A percentile compares a stretch with the other conserved stretches of the same genome.
Evolutionary conservation across 2,113 vertebrate genomes (phyloP).

Genomic region (Heteronetta atricapilla): DNA sequence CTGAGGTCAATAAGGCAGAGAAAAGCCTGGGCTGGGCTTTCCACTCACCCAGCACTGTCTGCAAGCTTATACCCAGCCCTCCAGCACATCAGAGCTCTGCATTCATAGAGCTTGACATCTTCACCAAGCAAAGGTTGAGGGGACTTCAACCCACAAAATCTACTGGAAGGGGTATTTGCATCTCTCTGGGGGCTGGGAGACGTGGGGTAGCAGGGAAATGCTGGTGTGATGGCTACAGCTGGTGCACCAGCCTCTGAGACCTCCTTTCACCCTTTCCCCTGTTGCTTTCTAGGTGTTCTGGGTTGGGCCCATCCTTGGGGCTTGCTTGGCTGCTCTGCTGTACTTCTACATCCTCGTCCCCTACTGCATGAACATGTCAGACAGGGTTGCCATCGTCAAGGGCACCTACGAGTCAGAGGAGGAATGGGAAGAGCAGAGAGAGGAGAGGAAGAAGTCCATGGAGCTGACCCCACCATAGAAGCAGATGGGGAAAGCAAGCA

Average conservation of each 20-base stretch:
- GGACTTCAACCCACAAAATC: not conserved
- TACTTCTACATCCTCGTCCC: slow-evolving; percentile 84
- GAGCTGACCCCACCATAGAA: slow-evolving; percentile 74
- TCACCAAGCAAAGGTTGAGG: not conserved
- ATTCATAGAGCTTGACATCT: not conserved
- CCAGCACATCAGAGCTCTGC: not conserved
- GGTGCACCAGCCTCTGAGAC: not conserved
- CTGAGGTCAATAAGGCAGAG: not conserved
- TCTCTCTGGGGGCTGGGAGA: fast-evolving
- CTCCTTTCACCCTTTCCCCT: not conserved
- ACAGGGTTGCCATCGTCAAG: slow-evolving; percentile 79
- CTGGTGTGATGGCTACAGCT: not conserved
- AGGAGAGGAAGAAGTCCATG: slow-evolving; percentile 79
- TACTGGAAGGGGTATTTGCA: fast-evolving
- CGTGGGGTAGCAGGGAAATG: fast-evolving
- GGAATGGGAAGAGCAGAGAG: slow-evolving; percentile 80
- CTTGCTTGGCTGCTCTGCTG: slow-evolving; percentile 75
- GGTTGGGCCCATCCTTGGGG: slow-evolving; percentile 82
- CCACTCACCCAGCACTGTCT: not conserved
- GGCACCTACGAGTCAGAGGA: slow-evolving; percentile 80
- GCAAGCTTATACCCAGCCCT: not conserved
- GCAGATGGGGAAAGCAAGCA: not conserved
- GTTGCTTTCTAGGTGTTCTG: slow-evolving; percentile 80
- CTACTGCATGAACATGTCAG: slow-evolving; percentile 74
- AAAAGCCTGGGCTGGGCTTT: not conserved